Conservation (phyloP, 2,113 vertebrate genomes). For the Syngnathus scovelli region DNA sequence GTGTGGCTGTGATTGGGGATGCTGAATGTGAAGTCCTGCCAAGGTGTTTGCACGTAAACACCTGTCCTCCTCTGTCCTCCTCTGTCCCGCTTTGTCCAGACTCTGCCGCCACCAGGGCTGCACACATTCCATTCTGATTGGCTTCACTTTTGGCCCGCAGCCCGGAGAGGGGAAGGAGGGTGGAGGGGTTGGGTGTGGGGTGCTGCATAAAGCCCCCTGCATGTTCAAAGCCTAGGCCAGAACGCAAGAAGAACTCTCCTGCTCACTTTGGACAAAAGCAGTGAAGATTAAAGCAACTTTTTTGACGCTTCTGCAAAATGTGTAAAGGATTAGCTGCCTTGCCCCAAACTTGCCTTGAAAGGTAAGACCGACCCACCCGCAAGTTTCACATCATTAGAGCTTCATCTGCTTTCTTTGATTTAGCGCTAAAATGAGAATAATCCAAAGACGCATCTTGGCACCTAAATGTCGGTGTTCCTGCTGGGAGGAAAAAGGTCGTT, state of each 20-base stretch:
- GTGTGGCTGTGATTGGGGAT: too few relatives aligned
- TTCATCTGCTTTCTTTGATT: too few relatives aligned
- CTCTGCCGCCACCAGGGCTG: conserved; percentile 20
- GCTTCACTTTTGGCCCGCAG: conserved; percentile 60
- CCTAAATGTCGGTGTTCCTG: too few relatives aligned
- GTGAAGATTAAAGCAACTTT: background rate
- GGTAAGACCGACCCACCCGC: conserved; percentile 53
- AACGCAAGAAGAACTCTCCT: conserved; percentile 40
- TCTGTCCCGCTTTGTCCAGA: conserved; percentile 25
- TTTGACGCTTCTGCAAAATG: conserved; percentile 58
- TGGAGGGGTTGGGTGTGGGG: background rate
- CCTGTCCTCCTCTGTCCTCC: conserved; percentile 13
- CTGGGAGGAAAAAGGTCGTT: too few relatives aligned
- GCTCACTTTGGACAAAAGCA: conserved; percentile 13
- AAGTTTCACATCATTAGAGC: too few relatives aligned
- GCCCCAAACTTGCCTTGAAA: conserved; percentile 72
- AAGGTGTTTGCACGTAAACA: conserved; percentile 22
- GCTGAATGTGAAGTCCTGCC: conserved; percentile 15
- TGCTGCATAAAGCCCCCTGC: conserved; percentile 62
- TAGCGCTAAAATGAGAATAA: too few relatives aligned
- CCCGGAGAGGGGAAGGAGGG: conserved; percentile 36
- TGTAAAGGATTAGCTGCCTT: conserved; percentile 78
- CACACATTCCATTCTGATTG: conserved; percentile 67
- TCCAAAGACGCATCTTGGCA: too few relatives aligned
- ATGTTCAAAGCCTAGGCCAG: conserved; percentile 54